These are phyloP conservation scores for Drosophila ogumai DNA, from an alignment of 1,140 invertebrate genomes.

Conservation along the genomic window DNA sequence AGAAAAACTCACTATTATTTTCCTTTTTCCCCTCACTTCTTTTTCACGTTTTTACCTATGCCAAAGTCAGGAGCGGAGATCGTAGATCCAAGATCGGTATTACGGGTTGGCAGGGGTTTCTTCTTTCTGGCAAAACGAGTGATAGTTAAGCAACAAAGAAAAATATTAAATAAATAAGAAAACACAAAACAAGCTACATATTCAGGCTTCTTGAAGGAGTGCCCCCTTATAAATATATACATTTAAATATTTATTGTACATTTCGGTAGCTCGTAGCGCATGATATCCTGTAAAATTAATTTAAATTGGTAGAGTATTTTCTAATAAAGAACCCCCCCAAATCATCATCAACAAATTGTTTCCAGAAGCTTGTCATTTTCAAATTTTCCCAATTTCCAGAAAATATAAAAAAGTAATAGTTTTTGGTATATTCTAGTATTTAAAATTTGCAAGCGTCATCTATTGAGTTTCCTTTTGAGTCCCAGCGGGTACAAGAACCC, in stretches of 20 bases:
- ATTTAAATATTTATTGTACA: constrained; percentile 19
- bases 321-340: constrained; percentile 54
- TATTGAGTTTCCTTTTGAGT: not conserved
- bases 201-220: constrained; percentile 56
- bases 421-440: not conserved
- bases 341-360: constrained; percentile 33
- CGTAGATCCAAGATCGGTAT: constrained; percentile 5
- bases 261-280: constrained; percentile 45
- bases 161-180: not conserved
- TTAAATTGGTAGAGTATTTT: constrained; percentile 56
- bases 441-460: not conserved
- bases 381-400: not conserved
- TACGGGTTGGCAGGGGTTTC: not conserved
- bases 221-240: constrained; percentile 3
- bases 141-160: constrained; percentile 38
- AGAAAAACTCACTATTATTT: not conserved
- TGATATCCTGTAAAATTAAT: constrained; percentile 40
- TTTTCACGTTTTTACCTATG: not conserved
- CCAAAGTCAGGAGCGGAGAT: constrained; percentile 8
- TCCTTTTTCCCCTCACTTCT: not conserved
- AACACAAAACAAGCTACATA: constrained; percentile 35
- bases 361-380: not conserved
- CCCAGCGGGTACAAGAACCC: not conserved
- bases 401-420: not conserved
- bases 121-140: constrained; percentile 30